Evolutionary conservation across 2,888 invertebrate genomes (phyloP).

Genomic region (Lepidochrysops patricia): DNA sequence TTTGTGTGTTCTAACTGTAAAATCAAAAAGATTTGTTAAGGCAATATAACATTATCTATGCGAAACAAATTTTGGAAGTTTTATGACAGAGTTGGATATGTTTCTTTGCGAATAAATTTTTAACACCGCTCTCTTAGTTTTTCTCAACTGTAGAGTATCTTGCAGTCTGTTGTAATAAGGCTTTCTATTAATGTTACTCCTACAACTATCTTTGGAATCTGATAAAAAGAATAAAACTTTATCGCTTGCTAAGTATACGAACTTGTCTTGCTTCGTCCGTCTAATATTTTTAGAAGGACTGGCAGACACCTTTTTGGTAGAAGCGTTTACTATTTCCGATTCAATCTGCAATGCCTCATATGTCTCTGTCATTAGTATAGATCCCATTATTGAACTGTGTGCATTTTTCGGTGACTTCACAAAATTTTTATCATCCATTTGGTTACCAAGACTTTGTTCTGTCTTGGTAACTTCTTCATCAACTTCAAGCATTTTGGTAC

Average conservation of each 20-base stretch:
- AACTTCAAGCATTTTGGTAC: conserved; percentile 25
- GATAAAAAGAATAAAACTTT: conserved; percentile 5
- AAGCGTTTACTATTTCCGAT: background rate
- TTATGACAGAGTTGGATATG: conserved; percentile 37
- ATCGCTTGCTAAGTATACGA: background rate
- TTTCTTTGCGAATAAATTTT: conserved; percentile 51
- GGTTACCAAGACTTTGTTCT: conserved; percentile 28
- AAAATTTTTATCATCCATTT: conserved; percentile 33
- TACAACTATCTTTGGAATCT: conserved; percentile 17
- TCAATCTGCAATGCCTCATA: conserved; percentile 14
- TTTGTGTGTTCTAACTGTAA: too few species aligned
- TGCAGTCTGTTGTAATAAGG: conserved; percentile 22
- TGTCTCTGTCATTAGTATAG: conserved; percentile 26
- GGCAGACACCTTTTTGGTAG: background rate
- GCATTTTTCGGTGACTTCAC: conserved; percentile 42
- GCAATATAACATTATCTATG: conserved; percentile 34
- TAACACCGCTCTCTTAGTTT: conserved; percentile 56
- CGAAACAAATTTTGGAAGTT: conserved; percentile 48
- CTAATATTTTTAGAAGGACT: background rate
- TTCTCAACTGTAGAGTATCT: conserved; percentile 50
- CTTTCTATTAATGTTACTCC: conserved; percentile 13
- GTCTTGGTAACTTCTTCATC: conserved; percentile 32
- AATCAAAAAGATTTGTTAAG: conserved; percentile 10
- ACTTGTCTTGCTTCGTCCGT: background rate
- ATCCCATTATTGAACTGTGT: conserved; percentile 27